Conservation (phyloP, 2,113 vertebrate genomes). For the Cephalopterus ornatus region DNA sequence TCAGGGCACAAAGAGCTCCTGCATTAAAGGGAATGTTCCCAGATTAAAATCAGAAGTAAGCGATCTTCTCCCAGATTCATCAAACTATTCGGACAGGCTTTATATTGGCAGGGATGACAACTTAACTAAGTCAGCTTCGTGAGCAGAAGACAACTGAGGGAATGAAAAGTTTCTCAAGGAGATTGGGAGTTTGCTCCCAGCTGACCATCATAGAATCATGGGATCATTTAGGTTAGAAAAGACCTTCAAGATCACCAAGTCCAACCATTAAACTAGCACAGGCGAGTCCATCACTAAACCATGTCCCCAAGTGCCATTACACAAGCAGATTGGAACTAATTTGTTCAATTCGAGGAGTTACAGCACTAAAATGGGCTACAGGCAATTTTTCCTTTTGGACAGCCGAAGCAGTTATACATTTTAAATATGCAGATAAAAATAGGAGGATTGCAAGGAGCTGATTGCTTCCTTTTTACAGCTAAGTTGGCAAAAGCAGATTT, state of each 20-base stretch:
- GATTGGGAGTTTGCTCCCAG: neutral
- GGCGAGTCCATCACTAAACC: neutral
- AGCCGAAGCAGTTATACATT: neutral
- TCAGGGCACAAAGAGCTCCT: neutral
- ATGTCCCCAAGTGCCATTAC: neutral
- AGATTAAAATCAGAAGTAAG: neutral
- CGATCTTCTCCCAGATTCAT: neutral
- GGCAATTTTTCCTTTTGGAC: neutral
- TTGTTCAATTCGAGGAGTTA: neutral
- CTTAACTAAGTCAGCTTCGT: neutral
- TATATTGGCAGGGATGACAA: neutral
- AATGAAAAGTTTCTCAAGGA: neutral
- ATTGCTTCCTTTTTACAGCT: fast-evolving
- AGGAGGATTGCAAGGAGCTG: neutral
- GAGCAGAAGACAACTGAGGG: neutral
- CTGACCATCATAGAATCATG: neutral
- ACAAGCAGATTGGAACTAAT: neutral
- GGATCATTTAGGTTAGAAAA: neutral
- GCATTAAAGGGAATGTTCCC: neutral
- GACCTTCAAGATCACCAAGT: fast-evolving
- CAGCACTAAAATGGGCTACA: neutral
- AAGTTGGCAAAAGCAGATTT: neutral
- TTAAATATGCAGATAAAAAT: neutral
- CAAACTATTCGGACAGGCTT: neutral
- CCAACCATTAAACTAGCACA: neutral